A percentile compares a stretch with the other conserved stretches of the same genome.
These are phyloP conservation scores for Mobula birostris DNA, from an alignment of 2,113 vertebrate species.

Conservation along the genomic window DNA sequence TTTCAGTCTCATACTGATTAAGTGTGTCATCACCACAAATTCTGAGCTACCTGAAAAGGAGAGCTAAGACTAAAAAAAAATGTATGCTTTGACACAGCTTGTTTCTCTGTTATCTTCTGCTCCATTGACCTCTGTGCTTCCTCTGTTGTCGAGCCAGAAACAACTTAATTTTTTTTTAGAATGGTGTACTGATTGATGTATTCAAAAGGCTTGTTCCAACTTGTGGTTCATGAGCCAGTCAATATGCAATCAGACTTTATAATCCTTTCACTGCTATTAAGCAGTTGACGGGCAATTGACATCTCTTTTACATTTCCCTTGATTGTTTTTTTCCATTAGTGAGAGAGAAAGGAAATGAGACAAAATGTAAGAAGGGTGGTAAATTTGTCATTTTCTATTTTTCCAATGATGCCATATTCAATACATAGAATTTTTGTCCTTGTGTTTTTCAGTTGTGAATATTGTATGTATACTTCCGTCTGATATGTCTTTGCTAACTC, in stretches of 20 bases:
- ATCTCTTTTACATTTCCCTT: not conserved
- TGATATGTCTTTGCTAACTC: not conserved
- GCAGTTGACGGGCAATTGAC: not conserved
- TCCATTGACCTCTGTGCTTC: not conserved
- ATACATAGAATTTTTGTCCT: not conserved
- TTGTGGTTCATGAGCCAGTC: not conserved
- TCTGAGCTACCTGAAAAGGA: not conserved
- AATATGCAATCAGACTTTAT: not conserved
- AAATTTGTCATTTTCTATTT: not conserved
- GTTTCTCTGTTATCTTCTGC: not conserved
- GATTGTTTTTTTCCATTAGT: not conserved
- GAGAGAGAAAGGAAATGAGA: not conserved
- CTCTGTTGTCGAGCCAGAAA: not conserved
- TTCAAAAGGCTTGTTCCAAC: not conserved
- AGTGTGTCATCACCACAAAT: not conserved
- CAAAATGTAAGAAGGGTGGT: not conserved
- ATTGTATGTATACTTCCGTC: not conserved
- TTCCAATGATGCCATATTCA: not conserved
- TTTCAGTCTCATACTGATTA: not conserved
- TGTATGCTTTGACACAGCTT: not conserved
- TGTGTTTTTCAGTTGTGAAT: not conserved
- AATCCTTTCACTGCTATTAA: not conserved
- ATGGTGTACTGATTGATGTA: not conserved
- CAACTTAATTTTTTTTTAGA: not conserved
- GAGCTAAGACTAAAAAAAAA: not conserved